A percentile compares a stretch with the other conserved stretches of the same genome.
phyloP scores from a whole-genome alignment of 37 sponge, comb jelly and placozoan species.

The Petrosia ficiformis region DNA sequence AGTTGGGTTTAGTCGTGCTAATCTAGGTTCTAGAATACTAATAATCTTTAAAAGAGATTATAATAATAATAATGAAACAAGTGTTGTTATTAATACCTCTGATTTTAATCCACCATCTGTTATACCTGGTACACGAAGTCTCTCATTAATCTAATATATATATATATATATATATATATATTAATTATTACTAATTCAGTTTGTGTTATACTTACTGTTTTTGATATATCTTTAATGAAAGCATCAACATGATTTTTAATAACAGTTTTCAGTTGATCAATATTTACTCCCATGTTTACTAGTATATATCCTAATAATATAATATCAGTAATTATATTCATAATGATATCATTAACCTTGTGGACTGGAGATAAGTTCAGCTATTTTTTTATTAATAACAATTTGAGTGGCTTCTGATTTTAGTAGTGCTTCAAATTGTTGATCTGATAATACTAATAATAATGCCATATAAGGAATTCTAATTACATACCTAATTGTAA shows the following conservation, averaged over 20 bases:
- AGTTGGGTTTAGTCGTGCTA: conserved; percentile 26
- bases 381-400: conserved; percentile 52
- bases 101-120: conserved; percentile 51
- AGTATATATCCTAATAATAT: conserved; percentile 35
- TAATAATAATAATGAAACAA: neutral
- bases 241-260: conserved; percentile 15
- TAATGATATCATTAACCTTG: conserved; percentile 34
- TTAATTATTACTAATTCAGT: neutral
- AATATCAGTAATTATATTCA: neutral
- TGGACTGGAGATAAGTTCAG: conserved; percentile 30
- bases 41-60: conserved; percentile 27
- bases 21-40: conserved; percentile 41
- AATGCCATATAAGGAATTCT: neutral
- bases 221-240: conserved; percentile 50
- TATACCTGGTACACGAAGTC: conserved; percentile 28
- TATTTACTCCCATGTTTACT: conserved; percentile 62
- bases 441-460: conserved; percentile 7
- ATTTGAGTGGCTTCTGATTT: conserved; percentile 39
- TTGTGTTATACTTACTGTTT: conserved; percentile 37
- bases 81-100: conserved; percentile 15
- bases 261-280: conserved; percentile 19
- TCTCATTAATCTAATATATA: conserved; percentile 16
- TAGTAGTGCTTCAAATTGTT: conserved; percentile 34
- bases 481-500: conserved; percentile 62
- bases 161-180: neutral